Evolutionary conservation across 2,113 vertebrate genomes (phyloP).

Genomic region (Daubentonia madagascariensis): DNA sequence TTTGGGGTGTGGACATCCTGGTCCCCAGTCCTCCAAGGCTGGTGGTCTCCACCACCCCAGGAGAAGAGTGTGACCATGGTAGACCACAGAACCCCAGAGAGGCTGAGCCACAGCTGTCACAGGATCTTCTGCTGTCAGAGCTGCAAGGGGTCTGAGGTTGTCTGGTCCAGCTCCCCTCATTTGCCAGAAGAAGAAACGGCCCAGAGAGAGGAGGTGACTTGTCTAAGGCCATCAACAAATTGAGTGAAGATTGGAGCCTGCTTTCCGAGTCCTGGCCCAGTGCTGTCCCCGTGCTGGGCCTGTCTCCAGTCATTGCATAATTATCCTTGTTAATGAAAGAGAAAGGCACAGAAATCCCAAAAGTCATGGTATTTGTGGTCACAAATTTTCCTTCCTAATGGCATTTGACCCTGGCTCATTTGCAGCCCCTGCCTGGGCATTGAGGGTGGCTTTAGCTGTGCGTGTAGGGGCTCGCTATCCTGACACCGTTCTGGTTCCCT

Average conservation of each 20-base stretch:
- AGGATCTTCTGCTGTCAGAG: neutral
- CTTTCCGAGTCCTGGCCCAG: rapidly evolving
- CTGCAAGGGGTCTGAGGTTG: neutral
- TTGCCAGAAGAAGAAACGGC: neutral
- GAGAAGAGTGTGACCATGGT: neutral
- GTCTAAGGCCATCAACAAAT: neutral
- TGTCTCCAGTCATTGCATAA: neutral
- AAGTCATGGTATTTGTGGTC: neutral
- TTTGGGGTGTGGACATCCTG: neutral
- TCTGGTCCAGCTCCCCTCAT: neutral
- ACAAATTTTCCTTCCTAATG: neutral
- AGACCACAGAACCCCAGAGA: neutral
- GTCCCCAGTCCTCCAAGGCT: neutral
- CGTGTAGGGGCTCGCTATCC: neutral
- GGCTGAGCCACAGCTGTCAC: neutral
- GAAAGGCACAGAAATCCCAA: neutral
- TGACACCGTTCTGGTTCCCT: neutral
- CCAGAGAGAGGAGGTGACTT: neutral
- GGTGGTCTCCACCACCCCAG: neutral
- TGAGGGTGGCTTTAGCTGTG: neutral
- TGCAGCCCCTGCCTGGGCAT: neutral
- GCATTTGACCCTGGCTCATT: neutral
- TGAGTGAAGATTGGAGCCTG: neutral
- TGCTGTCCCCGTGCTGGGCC: neutral
- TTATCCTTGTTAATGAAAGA: constrained; percentile 8